Conservation (phyloP, 1,140 invertebrate species). For the Diuraphis noxia region DNA sequence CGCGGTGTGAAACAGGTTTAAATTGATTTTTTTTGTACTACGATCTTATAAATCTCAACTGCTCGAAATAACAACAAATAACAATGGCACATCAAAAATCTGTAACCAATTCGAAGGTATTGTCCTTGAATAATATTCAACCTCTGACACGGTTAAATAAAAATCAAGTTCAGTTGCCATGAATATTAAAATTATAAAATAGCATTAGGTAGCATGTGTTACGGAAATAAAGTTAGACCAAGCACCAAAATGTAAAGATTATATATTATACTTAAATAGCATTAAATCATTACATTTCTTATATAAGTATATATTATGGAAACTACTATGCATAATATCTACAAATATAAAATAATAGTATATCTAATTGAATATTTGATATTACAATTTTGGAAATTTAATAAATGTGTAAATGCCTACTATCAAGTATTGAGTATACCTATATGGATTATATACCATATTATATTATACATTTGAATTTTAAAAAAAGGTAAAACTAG, state of each 20-base stretch:
- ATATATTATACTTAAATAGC: background rate
- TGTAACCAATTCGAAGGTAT: constrained; percentile 48
- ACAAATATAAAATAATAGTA: too few species aligned
- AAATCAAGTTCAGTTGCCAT: constrained; percentile 21
- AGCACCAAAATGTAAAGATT: background rate
- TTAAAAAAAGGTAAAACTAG: background rate
- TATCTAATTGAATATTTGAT: too few species aligned
- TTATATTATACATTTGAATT: too few species aligned
- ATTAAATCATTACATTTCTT: background rate
- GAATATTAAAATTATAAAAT: background rate
- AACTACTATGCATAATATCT: background rate
- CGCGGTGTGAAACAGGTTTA: constrained; percentile 31
- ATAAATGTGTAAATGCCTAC: too few species aligned
- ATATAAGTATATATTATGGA: background rate
- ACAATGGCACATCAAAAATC: constrained; percentile 44
- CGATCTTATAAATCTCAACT: constrained; percentile 5
- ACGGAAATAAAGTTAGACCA: background rate
- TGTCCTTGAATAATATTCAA: constrained; percentile 17
- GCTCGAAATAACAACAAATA: constrained; percentile 22
- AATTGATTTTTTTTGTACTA: constrained; percentile 1
- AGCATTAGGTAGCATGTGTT: background rate
- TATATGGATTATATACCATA: too few species aligned
- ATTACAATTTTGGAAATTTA: too few species aligned
- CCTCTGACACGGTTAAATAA: constrained; percentile 45
- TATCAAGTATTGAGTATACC: too few species aligned